These are phyloP conservation scores for Chironex yamaguchii DNA, from an alignment of 30 jellyfish, hydroid and myxozoan genomes.

Conservation along the genomic window DNA sequence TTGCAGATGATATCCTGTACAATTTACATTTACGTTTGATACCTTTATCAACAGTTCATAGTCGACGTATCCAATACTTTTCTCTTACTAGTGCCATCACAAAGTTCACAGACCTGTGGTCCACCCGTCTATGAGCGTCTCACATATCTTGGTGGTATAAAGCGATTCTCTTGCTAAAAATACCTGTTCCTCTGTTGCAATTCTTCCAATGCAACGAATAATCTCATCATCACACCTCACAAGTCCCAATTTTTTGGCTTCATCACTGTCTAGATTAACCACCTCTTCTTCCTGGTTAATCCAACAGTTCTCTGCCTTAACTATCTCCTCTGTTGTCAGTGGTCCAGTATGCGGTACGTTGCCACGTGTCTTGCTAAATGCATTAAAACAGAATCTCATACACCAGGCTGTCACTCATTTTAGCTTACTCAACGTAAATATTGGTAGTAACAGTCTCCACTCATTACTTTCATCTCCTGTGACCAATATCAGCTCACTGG, in stretches of 20 bases:
- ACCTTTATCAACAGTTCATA: not conserved
- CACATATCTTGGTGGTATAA: conserved; percentile 14
- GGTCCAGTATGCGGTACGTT: conserved; percentile 4
- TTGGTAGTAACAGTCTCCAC: not conserved
- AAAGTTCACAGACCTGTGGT: not conserved
- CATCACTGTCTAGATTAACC: conserved; percentile 1
- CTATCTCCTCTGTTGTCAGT: conserved; percentile 46
- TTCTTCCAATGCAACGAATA: conserved; percentile 35
- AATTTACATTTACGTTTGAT: not conserved
- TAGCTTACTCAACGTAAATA: not conserved
- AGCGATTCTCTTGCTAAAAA: not conserved
- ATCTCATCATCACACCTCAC: not conserved
- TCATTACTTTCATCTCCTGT: not conserved
- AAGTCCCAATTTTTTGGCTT: conserved; percentile 22
- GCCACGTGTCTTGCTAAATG: not conserved
- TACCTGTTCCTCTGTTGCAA: conserved; percentile 17
- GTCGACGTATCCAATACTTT: conserved; percentile 8
- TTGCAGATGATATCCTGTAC: not conserved
- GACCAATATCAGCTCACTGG: not conserved
- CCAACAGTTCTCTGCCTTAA: not conserved
- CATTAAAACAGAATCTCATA: conserved; percentile 4
- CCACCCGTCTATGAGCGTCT: conserved; percentile 16
- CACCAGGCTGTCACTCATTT: conserved; percentile 31
- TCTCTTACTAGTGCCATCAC: not conserved
- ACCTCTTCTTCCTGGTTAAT: conserved; percentile 9